Conservation (phyloP, 1,140 invertebrate species). For the Caenorhabditis tropicalis region DNA sequence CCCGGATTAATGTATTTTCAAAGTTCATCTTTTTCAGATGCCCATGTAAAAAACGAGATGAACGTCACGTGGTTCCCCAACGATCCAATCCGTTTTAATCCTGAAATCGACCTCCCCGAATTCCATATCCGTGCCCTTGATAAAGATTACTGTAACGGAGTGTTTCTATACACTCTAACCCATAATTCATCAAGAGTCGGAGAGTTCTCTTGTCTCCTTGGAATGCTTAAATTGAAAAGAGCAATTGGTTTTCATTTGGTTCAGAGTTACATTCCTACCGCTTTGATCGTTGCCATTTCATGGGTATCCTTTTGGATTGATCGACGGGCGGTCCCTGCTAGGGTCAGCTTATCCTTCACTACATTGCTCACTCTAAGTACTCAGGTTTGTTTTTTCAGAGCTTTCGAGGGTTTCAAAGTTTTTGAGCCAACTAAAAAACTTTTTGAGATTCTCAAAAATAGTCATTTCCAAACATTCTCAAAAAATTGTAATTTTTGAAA, state of each 20-base stretch:
- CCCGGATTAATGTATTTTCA: no score
- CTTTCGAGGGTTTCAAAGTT: neutral
- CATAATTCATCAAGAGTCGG: constrained; percentile 55
- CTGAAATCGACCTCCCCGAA: constrained; percentile 87
- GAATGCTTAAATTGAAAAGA: constrained; percentile 74
- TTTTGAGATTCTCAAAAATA: no score
- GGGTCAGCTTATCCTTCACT: constrained; percentile 91
- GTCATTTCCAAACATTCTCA: no score
- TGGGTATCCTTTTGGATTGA: constrained; percentile 97
- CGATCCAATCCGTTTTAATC: constrained; percentile 87
- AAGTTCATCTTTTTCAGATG: constrained; percentile 78
- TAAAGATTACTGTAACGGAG: constrained; percentile 60
- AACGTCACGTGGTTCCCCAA: constrained; percentile 84
- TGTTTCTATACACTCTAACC: constrained; percentile 61
- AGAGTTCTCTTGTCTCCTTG: constrained; percentile 59
- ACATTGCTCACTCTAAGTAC: constrained; percentile 93
- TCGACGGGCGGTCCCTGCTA: constrained; percentile 89
- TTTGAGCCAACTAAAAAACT: no score
- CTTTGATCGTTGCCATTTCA: constrained; percentile 74
- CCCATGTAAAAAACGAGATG: constrained; percentile 89
- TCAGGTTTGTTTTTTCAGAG: constrained; percentile 75
- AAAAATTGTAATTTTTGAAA: neutral
- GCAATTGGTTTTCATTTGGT: constrained; percentile 81
- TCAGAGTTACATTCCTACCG: constrained; percentile 92
- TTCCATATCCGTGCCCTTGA: constrained; percentile 83